phyloP scores from a whole-genome alignment of 2,113 vertebrate genomes.

The Onychorhynchus coronatus region DNA sequence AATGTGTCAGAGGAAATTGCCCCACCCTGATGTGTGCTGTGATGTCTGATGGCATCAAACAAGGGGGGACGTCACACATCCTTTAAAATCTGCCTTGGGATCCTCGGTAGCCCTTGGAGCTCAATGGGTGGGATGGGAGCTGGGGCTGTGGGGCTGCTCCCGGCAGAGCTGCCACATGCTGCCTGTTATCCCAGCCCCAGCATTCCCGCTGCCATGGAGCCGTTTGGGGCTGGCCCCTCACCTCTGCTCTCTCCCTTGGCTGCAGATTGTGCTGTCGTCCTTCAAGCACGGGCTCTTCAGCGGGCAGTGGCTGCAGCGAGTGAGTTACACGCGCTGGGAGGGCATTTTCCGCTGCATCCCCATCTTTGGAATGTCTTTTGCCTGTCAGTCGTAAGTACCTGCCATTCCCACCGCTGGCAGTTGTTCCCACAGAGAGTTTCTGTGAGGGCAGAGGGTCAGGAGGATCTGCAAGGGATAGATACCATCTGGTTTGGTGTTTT shows the following conservation, averaged over 20 bases:
- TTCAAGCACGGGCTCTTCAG: slow-evolving; percentile 92
- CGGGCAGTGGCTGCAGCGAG: slow-evolving; percentile 87
- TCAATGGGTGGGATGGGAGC: neutral
- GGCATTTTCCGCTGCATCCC: slow-evolving; percentile 97
- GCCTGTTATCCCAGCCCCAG: neutral
- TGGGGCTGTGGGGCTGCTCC: neutral
- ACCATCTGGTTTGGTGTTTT: neutral
- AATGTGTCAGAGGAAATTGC: neutral
- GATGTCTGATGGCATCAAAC: neutral
- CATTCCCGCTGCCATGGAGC: neutral
- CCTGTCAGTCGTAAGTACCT: slow-evolving; percentile 98
- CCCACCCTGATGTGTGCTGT: neutral
- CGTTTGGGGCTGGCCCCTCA: slow-evolving; percentile 16
- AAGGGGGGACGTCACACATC: neutral
- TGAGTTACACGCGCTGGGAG: slow-evolving; percentile 89
- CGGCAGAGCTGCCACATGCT: neutral
- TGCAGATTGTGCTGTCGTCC: slow-evolving; percentile 91
- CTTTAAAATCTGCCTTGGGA: neutral
- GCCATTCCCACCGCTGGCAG: neutral
- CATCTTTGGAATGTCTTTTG: slow-evolving; percentile 98
- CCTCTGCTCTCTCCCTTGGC: slow-evolving; percentile 49
- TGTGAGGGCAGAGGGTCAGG: neutral
- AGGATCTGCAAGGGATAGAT: neutral
- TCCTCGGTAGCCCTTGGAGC: neutral
- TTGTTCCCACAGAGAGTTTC: neutral